Evolutionary conservation across 2,797 vertebrate species (phyloP), one percentile per base, ranked within the genome.

Genomic region (Acridotheres tristis): DNA sequence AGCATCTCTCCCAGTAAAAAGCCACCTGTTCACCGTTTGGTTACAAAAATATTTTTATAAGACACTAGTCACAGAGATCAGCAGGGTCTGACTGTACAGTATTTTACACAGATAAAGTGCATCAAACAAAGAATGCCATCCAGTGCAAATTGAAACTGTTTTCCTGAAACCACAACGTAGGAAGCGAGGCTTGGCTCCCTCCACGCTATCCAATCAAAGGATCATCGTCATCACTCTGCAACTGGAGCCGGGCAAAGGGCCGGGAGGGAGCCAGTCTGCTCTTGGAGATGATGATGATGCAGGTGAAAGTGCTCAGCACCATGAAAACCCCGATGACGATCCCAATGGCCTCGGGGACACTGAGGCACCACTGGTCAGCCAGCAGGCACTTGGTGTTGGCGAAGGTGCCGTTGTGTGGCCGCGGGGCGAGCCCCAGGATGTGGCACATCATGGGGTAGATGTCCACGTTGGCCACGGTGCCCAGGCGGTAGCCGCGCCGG

Each of bases 371-470:
- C 97, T 99, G 98, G 36, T 96, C 97, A 5, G 91, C 90, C 65
- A 99, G 96, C 88, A 99, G 73, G 87, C 98, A 99, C 59, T 98
- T 98, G 29, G 98, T 74, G 30, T 96, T 97, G 53, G 89, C 90
- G 22, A 99, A 97, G 47, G 98, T 98, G 92, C 99, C 99, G 3
- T 99, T 99, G 97, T 99, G 99, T 12, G 99, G 98, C 82, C 42
- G 96, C 1, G 98, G 96, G 2, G 96, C 91, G 69, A 99, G 96
- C 3, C 98, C 97, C 77, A 99, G 97, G 75, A 99, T 97, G 87
- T 97, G 98, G 94, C 99, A 99, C 99, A 99, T 99, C 97, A 99
- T 98, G 9, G 99, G 99, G 96, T 99, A 99, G 65, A 99, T 95
- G 92, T 99, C 99, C 45, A 99, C 98, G 2, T 89, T 99, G 92